These are phyloP conservation scores for Drosophila testacea DNA, from an alignment of 2,888 invertebrate species.

Conservation along the genomic window DNA sequence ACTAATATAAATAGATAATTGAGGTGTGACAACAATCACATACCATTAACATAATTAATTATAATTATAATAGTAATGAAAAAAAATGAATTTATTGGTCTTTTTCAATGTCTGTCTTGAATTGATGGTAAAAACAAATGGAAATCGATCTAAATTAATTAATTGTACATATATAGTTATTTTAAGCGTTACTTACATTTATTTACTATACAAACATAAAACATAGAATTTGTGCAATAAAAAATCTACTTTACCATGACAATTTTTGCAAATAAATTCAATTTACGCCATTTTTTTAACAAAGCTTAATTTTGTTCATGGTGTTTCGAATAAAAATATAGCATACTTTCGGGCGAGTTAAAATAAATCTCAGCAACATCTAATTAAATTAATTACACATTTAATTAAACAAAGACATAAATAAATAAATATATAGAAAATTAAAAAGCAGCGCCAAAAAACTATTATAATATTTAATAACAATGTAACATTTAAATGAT, in stretches of 20 bases:
- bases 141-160: too few relatives aligned
- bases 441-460: background rate
- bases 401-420: background rate
- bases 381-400: background rate
- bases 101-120: too few relatives aligned
- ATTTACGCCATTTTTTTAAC: background rate
- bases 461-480: background rate
- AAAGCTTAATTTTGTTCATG: background rate
- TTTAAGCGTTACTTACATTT: too few relatives aligned
- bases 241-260: too few relatives aligned
- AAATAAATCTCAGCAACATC: background rate
- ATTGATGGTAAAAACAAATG: too few relatives aligned
- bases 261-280: too few relatives aligned
- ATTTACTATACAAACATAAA: too few relatives aligned
- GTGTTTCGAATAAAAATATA: background rate
- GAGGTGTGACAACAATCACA: background rate
- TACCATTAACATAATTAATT: background rate
- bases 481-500: background rate
- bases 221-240: too few relatives aligned
- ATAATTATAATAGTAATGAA: background rate
- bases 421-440: background rate
- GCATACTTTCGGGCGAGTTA: conserved; percentile 17
- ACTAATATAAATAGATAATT: background rate
- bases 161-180: too few relatives aligned
- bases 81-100: background rate